Conservation (phyloP, 2,888 invertebrate species). For the Agriopis leucophaearia region DNA sequence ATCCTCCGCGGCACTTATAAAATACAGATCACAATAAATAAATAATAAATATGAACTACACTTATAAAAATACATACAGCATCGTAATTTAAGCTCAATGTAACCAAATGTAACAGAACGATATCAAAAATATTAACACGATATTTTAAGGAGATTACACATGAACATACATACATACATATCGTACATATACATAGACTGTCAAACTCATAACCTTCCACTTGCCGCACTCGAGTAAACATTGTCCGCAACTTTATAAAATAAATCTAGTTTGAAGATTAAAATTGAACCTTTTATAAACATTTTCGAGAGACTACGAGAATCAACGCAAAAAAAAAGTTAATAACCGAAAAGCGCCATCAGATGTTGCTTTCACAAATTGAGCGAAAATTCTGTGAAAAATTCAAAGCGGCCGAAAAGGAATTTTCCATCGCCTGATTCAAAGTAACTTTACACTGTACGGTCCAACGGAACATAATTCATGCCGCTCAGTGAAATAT, state of each 20-base stretch:
- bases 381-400: conserved; percentile 41
- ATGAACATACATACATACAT: no score
- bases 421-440: conserved; percentile 69
- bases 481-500: conserved; percentile 80
- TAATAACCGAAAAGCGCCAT: conserved; percentile 31
- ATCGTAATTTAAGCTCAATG: no score
- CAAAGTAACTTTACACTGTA: conserved; percentile 72
- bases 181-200: no score
- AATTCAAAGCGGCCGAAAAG: conserved; percentile 51
- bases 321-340: conserved; percentile 11
- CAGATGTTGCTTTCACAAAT: conserved; percentile 30
- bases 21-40: no score
- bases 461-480: conserved; percentile 75
- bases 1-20: no score
- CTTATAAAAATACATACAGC: no score
- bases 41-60: no score
- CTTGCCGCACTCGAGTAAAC: no score
- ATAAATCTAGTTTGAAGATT: not conserved
- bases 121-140: no score
- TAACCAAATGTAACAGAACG: no score
- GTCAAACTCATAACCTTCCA: no score
- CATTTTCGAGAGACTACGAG: conserved; percentile 1
- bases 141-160: no score
- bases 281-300: not conserved
- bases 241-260: not conserved